Percentiles rank a stretch among this genome's conserved stretches.
These are phyloP conservation scores for Brenthis daphne DNA, from an alignment of 2,888 invertebrate species.

Conservation along the genomic window DNA sequence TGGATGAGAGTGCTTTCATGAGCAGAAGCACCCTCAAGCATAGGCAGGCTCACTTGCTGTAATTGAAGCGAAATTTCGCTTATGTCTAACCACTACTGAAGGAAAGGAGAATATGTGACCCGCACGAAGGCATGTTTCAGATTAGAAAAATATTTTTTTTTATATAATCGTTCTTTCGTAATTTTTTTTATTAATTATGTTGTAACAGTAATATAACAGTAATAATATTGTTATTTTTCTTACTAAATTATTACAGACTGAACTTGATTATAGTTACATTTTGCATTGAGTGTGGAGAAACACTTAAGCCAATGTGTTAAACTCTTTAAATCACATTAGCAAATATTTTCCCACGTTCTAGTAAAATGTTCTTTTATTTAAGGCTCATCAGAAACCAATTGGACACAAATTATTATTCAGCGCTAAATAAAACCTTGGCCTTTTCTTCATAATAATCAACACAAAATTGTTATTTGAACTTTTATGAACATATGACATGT, in stretches of 20 bases:
- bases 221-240: no score
- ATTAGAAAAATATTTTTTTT: no score
- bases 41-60: no score
- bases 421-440: conserved; percentile 72
- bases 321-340: conserved; percentile 16
- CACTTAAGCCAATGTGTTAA: conserved; percentile 4
- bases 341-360: conserved; percentile 43
- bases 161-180: background rate
- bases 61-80: no score
- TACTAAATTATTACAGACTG: background rate
- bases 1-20: no score
- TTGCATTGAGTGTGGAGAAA: background rate
- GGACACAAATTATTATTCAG: conserved; percentile 65
- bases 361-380: conserved; percentile 48
- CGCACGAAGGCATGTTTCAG: no score
- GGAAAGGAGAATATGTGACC: no score
- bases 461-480: conserved; percentile 55
- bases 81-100: no score
- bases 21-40: no score
- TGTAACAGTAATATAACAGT: no score
- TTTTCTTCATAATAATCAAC: conserved; percentile 63
- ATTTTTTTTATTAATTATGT: background rate
- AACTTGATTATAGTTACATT: background rate
- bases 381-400: conserved; percentile 71
- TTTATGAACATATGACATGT: conserved; percentile 55